Conservation (phyloP, 2,797 vertebrate genomes). For the Sarcophilus harrisii region DNA sequence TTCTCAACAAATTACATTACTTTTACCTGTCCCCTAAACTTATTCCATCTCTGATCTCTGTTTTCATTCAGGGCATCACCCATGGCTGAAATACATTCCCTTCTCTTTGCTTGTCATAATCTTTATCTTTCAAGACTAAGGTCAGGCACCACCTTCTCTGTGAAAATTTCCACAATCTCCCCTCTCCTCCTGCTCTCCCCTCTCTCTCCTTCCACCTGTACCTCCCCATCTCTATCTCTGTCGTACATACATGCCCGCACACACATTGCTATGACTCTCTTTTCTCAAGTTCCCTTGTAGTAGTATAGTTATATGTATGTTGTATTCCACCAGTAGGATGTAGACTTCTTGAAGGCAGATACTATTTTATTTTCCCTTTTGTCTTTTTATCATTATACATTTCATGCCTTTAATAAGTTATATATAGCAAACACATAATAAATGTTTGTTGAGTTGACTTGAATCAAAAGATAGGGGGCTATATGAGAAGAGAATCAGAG, state of each 20-base stretch:
- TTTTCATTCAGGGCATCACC: not conserved
- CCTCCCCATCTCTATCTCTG: not conserved
- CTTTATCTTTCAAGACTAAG: not conserved
- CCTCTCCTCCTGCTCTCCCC: not conserved
- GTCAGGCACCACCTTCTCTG: not conserved
- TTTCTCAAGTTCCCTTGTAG: not conserved
- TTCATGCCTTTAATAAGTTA: not conserved
- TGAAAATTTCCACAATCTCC: not conserved
- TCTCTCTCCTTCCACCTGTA: not conserved
- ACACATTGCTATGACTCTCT: not conserved
- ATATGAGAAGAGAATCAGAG: not conserved
- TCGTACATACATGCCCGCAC: too few relatives aligned
- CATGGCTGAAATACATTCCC: not conserved
- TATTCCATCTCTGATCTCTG: not conserved
- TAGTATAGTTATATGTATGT: not conserved
- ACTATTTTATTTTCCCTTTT: not conserved
- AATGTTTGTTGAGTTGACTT: not conserved
- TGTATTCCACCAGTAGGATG: not conserved
- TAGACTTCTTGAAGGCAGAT: not conserved
- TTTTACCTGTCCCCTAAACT: not conserved
- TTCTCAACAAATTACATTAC: not conserved
- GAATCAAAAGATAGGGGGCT: not conserved
- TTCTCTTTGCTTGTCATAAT: not conserved
- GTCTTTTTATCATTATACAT: not conserved
- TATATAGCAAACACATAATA: not conserved